Conservation (phyloP, 2,888 invertebrate genomes). For the Dryococelus australis region DNA sequence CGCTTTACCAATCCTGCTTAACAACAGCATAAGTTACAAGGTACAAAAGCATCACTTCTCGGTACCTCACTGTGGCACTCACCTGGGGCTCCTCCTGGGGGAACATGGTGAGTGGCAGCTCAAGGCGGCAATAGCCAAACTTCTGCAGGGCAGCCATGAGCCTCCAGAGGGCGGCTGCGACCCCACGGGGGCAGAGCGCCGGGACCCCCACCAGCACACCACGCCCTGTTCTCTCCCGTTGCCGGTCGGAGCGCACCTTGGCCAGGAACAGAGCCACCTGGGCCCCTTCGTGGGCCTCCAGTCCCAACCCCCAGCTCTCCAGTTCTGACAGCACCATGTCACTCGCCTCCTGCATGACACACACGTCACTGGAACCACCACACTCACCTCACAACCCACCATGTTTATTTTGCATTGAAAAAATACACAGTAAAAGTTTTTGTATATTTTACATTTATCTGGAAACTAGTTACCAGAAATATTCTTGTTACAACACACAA, state of each 20-base stretch:
- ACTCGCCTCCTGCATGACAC: not conserved
- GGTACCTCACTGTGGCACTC: not conserved
- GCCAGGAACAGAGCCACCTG: constrained; percentile 34
- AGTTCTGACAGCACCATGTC: not conserved
- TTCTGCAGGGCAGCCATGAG: constrained; percentile 35
- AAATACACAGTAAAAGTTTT: too few species aligned
- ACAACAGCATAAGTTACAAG: too few species aligned
- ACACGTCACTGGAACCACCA: not conserved
- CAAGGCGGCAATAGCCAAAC: constrained; percentile 29
- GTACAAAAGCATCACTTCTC: too few species aligned
- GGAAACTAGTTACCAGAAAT: too few species aligned
- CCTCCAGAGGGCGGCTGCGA: constrained; percentile 41
- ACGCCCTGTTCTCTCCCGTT: not conserved
- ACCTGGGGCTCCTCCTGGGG: constrained; percentile 25
- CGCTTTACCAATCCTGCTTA: too few species aligned
- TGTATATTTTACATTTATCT: too few species aligned
- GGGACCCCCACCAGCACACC: constrained; percentile 35
- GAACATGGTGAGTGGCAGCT: not conserved
- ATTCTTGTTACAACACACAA: too few species aligned
- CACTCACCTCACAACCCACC: too few species aligned
- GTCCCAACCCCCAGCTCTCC: constrained; percentile 18
- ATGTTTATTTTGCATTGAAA: too few species aligned
- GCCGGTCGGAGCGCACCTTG: constrained; percentile 12
- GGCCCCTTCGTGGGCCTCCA: constrained; percentile 6
- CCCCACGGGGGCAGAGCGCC: constrained; percentile 45